Conservation (phyloP, 2,113 vertebrate species). For the Pleuronectes platessa region DNA sequence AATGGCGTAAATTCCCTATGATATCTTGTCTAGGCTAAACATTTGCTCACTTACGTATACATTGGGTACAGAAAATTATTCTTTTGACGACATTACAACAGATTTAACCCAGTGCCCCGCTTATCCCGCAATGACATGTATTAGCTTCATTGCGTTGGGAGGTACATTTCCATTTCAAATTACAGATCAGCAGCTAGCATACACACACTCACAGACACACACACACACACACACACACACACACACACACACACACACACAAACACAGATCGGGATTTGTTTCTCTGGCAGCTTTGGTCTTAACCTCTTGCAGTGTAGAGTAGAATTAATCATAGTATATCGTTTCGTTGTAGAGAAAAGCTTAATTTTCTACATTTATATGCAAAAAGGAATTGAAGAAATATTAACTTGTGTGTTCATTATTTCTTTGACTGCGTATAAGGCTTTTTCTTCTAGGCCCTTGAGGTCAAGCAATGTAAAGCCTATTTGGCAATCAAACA, state of each 20-base stretch:
- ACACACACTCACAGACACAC: neutral
- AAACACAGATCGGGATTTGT: neutral
- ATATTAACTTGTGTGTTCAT: conserved; percentile 59
- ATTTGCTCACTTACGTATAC: conserved; percentile 80
- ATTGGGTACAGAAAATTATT: conserved; percentile 78
- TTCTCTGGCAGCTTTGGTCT: neutral
- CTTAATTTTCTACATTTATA: neutral
- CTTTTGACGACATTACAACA: conserved; percentile 77
- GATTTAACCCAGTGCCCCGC: conserved; percentile 75
- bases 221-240: neutral
- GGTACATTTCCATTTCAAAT: conserved; percentile 77
- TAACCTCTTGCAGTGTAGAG: neutral
- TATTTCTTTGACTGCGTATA: conserved; percentile 44
- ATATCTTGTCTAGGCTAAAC: conserved; percentile 76
- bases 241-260: neutral
- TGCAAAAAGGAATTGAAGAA: conserved; percentile 7
- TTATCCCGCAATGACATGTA: conserved; percentile 70
- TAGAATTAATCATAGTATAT: neutral
- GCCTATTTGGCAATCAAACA: conserved; percentile 71
- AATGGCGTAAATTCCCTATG: conserved; percentile 80
- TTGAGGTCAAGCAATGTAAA: conserved; percentile 59
- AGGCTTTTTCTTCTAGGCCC: conserved; percentile 47
- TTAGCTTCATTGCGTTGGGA: conserved; percentile 64
- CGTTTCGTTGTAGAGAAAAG: neutral
- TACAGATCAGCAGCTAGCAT: conserved; percentile 38